Percentiles rank a stretch among this genome's conserved stretches.
Evolutionary conservation across 2,113 vertebrate species (phyloP).

Genomic region (Sus scrofa): T2T-Sscrofa CM000812.6:192167001-192167500

Average conservation of each 20-base stretch:
- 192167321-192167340: not conserved
- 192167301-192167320: not conserved
- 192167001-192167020: not conserved
- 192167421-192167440: not conserved
- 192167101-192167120: not conserved
- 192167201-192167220: not conserved
- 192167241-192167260: not conserved
- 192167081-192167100: not conserved
- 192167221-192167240: not conserved
- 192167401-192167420: not conserved
- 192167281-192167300: not conserved
- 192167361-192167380: not conserved
- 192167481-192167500: not conserved
- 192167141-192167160: not conserved
- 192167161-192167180: not conserved
- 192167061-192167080: not conserved
- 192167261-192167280: not conserved
- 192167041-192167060: not conserved
- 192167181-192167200: not conserved
- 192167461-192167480: not conserved
- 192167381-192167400: not conserved
- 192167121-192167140: not conserved
- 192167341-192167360: not conserved
- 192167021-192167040: not conserved
- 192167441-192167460: conserved; percentile 1